phyloP scores from a whole-genome alignment of 2,797 vertebrate genomes.

The Gymnothorax javanicus region DNA sequence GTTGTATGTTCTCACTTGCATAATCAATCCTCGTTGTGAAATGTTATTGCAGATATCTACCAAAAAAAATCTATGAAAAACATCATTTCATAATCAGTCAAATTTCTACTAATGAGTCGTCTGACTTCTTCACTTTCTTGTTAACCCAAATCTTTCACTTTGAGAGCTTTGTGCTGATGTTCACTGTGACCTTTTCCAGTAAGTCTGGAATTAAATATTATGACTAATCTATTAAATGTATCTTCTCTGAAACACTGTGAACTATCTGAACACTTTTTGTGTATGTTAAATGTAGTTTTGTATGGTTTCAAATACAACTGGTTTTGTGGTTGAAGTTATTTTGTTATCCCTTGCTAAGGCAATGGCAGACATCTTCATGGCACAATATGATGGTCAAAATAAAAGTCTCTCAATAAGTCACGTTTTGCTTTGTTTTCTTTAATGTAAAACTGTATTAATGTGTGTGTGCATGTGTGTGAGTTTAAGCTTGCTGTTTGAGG shows the following conservation, averaged over 20 bases:
- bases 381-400: neutral
- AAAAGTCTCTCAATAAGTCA: neutral
- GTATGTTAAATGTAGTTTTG: neutral
- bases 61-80: neutral
- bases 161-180: neutral
- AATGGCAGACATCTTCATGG: neutral
- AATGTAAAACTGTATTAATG: neutral
- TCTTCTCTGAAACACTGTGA: neutral
- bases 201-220: neutral
- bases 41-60: neutral
- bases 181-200: neutral
- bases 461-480: neutral
- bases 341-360: neutral
- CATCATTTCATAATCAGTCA: neutral
- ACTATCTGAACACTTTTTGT: neutral
- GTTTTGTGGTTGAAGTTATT: neutral
- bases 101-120: neutral
- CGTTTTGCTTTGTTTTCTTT: neutral
- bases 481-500: neutral
- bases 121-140: neutral
- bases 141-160: neutral
- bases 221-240: neutral
- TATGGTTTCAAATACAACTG: neutral
- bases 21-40: neutral
- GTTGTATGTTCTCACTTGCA: neutral